These are phyloP conservation scores for Pectinophora gossypiella DNA, from an alignment of 1,140 invertebrate species.

Conservation along the genomic window DNA sequence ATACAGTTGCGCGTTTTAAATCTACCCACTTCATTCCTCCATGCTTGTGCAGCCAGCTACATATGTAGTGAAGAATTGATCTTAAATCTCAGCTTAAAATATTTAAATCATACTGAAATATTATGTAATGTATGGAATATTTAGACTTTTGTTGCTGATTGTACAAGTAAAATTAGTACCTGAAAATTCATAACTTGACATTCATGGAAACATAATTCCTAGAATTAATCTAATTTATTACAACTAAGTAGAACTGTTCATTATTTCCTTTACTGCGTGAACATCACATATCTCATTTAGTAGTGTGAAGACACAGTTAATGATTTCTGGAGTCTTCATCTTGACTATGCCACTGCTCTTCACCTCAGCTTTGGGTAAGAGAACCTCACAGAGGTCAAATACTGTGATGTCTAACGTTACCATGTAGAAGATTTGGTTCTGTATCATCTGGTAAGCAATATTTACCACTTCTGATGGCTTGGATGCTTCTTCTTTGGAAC, in stretches of 20 bases:
- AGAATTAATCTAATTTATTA: background rate
- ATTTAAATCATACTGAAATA: too few relatives aligned
- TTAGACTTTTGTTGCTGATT: too few relatives aligned
- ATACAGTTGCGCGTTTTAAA: slow-evolving; percentile 12
- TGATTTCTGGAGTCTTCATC: slow-evolving; percentile 58
- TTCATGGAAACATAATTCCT: background rate
- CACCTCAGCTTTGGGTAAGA: slow-evolving; percentile 50
- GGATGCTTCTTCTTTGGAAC: slow-evolving; percentile 36
- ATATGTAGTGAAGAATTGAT: too few relatives aligned
- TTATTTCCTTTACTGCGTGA: background rate
- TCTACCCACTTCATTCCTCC: too few relatives aligned
- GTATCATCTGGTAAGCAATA: slow-evolving; percentile 45
- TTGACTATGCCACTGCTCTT: slow-evolving; percentile 49
- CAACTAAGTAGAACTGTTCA: background rate
- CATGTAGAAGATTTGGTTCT: slow-evolving; percentile 53
- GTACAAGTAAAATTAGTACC: too few relatives aligned
- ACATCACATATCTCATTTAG: slow-evolving; percentile 41
- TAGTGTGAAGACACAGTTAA: slow-evolving; percentile 50
- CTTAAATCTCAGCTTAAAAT: too few relatives aligned
- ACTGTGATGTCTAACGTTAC: slow-evolving; percentile 40
- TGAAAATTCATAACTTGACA: too few relatives aligned
- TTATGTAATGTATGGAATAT: too few relatives aligned
- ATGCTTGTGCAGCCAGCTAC: too few relatives aligned
- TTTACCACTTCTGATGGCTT: slow-evolving; percentile 32
- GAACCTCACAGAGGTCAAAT: slow-evolving; percentile 44